Base-by-base conservation (phyloP, 2,797 vertebrate species). In the Lagocephalus sceleratus region DNA sequence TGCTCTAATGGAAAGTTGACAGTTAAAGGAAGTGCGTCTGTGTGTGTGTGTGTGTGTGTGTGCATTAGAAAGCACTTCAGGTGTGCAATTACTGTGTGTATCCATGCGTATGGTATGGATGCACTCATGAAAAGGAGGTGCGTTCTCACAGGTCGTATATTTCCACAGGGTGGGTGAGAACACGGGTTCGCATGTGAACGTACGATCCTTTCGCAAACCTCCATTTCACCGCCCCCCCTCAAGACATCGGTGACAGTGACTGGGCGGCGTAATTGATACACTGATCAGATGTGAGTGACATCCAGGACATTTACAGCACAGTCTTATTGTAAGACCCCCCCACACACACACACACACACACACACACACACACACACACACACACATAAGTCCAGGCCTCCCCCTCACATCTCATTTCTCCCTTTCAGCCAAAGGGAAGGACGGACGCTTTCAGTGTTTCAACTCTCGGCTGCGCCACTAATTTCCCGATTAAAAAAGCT, bases 401-500 rank as follows among this genome's bases (percentile, higher is more conserved):
- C 0, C 42, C 42, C 57, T 20, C 9, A 57, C 47, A 46, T 75
- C 64, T 79, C 66, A 57, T 60, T 60, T 78, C 65, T n/a, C 59
- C 57, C 68, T 10, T 12, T 81, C 70, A 47, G 66, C 60, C 55
- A 58, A 60, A 57, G 63, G 68, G 67, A 79, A 80, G 74, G 75
- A 75, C 68, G 41, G 35, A 6, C 61, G 68, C 51, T 60, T 56
- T 75, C 65, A 59, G 54, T 42, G 46, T 75, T 71, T 59, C 35
- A 78, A 65, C 73, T 60, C 26, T 4, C 6, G 59, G 47, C 54
- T 54, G 56, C 51, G 55, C 74, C 54, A 49, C 47, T 58, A 49
- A 68, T 80, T 82, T 62, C 75, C 75, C 71, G 69, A 76, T 81
- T 68, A 63, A 72, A 64, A 16, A 68, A 75, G 76, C 60, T 38